Percentiles rank a stretch among this genome's conserved stretches.
These are phyloP conservation scores for Manis javanica DNA, from an alignment of 2,797 vertebrate genomes.

Conservation along the genomic window DNA sequence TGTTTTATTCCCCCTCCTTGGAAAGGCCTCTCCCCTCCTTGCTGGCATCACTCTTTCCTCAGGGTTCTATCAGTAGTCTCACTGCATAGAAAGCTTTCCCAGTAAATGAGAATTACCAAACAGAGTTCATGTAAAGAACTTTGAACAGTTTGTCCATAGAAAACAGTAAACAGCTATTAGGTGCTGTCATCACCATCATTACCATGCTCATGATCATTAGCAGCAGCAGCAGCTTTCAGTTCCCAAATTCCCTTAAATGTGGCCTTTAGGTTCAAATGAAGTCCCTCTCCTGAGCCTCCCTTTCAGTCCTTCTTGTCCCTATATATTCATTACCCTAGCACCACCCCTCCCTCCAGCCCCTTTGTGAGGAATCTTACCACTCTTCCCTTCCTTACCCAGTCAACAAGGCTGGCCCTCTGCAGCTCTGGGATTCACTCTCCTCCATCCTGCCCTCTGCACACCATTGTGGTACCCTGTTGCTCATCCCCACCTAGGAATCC, in stretches of 20 bases:
- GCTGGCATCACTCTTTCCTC: neutral
- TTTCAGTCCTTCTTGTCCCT: neutral
- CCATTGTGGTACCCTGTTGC: neutral
- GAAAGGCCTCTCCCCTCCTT: neutral
- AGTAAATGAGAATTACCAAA: neutral
- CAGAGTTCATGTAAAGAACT: neutral
- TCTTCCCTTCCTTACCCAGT: neutral
- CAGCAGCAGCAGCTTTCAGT: conserved; percentile 21
- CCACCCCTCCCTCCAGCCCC: neutral
- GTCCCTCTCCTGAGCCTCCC: neutral
- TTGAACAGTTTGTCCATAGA: neutral
- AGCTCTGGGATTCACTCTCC: neutral
- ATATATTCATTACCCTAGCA: neutral
- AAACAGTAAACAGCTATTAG: neutral
- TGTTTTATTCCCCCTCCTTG: neutral
- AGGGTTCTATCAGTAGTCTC: neutral
- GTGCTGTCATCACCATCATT: neutral
- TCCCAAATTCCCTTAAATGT: neutral
- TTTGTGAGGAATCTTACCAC: neutral
- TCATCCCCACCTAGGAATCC: neutral
- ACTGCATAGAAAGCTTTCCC: neutral
- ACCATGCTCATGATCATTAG: neutral
- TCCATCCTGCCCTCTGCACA: neutral
- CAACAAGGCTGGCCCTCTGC: neutral
- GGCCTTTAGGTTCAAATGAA: neutral